A percentile compares a stretch with the other conserved stretches of the same genome.
Evolutionary conservation across 2,888 invertebrate species (phyloP).

Genomic region (Leucoma salicis): DNA sequence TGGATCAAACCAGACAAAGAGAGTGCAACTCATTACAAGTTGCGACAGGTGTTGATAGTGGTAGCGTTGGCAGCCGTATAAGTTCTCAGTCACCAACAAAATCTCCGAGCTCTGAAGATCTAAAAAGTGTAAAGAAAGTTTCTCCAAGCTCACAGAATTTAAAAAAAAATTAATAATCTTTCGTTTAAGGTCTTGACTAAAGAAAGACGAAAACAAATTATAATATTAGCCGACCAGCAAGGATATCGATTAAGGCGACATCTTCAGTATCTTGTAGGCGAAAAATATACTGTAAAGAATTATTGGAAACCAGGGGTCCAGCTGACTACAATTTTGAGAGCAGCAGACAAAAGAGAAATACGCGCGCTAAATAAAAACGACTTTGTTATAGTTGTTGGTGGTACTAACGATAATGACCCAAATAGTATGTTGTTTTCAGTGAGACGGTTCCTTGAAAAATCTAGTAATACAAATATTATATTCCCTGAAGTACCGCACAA

Average conservation of each 20-base stretch:
- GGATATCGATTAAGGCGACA: background rate
- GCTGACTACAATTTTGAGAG: background rate
- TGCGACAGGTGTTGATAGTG: background rate
- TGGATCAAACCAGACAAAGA: background rate
- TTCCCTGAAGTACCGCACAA: background rate
- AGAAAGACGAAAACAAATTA: background rate
- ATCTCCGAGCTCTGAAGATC: background rate
- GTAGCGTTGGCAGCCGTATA: background rate
- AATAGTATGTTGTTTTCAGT: background rate
- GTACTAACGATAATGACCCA: too few relatives aligned
- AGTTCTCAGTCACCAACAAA: background rate
- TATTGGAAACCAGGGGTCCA: background rate
- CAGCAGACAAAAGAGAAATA: background rate
- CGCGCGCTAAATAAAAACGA: background rate
- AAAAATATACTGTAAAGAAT: background rate
- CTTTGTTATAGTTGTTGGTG: background rate
- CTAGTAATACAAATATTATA: background rate
- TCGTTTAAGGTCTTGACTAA: background rate
- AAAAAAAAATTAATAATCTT: too few relatives aligned
- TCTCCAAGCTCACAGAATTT: too few relatives aligned
- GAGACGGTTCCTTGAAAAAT: background rate
- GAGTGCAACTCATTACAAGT: background rate
- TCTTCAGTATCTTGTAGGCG: background rate
- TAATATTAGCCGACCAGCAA: background rate
- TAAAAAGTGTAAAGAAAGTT: background rate